These are phyloP conservation scores for Lepus timidus DNA, from an alignment of 2,113 vertebrate genomes.

Conservation along the genomic window DNA sequence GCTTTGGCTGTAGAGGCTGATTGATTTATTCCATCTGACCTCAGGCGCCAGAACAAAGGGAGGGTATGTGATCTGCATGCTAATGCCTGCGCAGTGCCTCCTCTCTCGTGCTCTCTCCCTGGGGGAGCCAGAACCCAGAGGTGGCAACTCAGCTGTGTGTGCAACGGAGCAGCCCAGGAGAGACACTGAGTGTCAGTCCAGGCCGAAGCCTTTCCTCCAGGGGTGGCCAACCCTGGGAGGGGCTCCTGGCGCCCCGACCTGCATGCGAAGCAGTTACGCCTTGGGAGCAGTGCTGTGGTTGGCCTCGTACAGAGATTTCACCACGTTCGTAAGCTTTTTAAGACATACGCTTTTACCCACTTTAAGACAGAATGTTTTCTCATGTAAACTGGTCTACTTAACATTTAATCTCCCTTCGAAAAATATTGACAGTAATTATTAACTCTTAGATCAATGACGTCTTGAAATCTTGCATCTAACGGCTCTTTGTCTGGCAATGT, in stretches of 20 bases:
- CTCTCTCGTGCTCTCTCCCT: background rate
- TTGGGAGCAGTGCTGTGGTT: background rate
- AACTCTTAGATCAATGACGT: slow-evolving; percentile 45
- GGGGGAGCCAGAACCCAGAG: background rate
- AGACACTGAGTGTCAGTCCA: background rate
- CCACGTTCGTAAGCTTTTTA: background rate
- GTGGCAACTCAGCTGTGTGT: slow-evolving; percentile 6
- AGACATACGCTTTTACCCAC: background rate
- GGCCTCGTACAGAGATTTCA: background rate
- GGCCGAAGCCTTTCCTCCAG: background rate
- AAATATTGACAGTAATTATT: slow-evolving; percentile 15
- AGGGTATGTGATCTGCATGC: slow-evolving; percentile 22
- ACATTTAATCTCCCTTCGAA: slow-evolving; percentile 13
- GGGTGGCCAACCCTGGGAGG: background rate
- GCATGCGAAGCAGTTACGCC: background rate
- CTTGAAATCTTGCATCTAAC: slow-evolving; percentile 12
- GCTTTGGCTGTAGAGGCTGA: slow-evolving; percentile 5
- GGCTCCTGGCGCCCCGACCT: background rate
- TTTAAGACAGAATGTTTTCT: slow-evolving; percentile 46
- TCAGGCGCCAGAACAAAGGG: slow-evolving; percentile 51
- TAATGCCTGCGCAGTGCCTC: background rate
- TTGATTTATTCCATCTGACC: slow-evolving; percentile 67
- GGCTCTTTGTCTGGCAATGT: slow-evolving; percentile 27
- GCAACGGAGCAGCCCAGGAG: background rate
- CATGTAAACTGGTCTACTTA: slow-evolving; percentile 25